phyloP scores from a whole-genome alignment of 2,113 vertebrate species.

The Zosterops hypoxanthus region DNA sequence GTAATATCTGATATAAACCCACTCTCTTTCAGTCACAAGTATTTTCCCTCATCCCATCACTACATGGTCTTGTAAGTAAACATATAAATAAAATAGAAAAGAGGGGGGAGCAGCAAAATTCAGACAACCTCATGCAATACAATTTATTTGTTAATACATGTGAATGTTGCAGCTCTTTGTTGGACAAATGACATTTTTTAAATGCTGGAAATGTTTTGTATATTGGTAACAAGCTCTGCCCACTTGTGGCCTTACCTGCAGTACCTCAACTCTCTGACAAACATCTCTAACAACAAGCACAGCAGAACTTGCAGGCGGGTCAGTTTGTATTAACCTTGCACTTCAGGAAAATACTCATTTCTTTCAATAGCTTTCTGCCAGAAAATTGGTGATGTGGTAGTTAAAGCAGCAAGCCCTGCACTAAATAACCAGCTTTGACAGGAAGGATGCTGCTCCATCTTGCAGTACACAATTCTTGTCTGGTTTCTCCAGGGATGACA shows the following conservation, averaged over 20 bases:
- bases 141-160: not conserved
- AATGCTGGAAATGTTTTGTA: not conserved
- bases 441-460: not conserved
- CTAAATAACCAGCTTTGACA: not conserved
- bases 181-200: not conserved
- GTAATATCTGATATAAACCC: not conserved
- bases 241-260: not conserved
- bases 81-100: not conserved
- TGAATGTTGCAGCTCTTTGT: not conserved
- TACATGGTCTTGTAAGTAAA: not conserved
- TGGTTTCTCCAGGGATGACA: not conserved
- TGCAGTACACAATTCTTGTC: not conserved
- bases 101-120: not conserved
- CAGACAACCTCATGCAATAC: not conserved
- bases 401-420: not conserved
- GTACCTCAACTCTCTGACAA: not conserved
- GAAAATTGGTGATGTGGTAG: not conserved
- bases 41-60: not conserved
- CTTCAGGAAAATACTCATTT: not conserved
- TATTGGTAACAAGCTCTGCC: not conserved
- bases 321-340: not conserved
- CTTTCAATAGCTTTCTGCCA: not conserved
- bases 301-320: not conserved
- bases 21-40: not conserved
- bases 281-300: not conserved